Percentiles rank a stretch among this genome's conserved stretches.
Evolutionary conservation across 2,888 invertebrate species (phyloP).

Genomic region (Sarcophaga subvicina): DNA sequence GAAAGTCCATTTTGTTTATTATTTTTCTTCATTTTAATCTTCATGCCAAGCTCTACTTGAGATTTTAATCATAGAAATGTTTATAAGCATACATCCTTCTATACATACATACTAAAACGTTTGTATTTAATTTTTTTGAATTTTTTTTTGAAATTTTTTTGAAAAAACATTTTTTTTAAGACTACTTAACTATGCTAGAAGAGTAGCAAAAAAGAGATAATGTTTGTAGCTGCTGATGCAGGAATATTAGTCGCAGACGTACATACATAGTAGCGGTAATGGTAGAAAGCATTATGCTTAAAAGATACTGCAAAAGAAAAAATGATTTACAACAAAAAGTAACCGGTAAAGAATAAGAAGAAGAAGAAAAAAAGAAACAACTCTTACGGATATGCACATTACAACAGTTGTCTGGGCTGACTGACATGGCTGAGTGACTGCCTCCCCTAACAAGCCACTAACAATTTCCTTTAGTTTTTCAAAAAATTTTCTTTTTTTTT

Average conservation of each 20-base stretch:
- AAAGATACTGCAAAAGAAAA: constrained; percentile 12
- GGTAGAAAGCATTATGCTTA: constrained; percentile 11
- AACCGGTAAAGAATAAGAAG: background rate
- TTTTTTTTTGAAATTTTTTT: background rate
- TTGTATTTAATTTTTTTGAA: no score
- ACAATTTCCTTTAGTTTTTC: constrained; percentile 43
- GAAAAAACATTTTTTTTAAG: constrained; percentile 28
- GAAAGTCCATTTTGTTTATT: constrained; percentile 28
- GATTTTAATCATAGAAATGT: constrained; percentile 40
- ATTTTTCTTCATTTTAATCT: constrained; percentile 22
- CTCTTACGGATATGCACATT: constrained; percentile 50
- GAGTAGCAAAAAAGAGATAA: background rate
- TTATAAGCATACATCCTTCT: constrained; percentile 19
- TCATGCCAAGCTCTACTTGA: constrained; percentile 17
- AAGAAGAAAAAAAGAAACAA: constrained; percentile 6
- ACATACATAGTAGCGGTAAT: constrained; percentile 17
- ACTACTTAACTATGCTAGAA: constrained; percentile 50
- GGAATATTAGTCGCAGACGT: background rate
- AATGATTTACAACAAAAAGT: background rate
- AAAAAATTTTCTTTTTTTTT: background rate
- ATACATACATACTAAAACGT: no score
- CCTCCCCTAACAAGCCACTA: constrained; percentile 46
- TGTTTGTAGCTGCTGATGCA: background rate
- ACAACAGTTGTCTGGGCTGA: constrained; percentile 58
- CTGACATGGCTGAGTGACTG: constrained; percentile 50